phyloP scores from a whole-genome alignment of 2,113 vertebrate species.

The Eubucco bourcierii region DNA sequence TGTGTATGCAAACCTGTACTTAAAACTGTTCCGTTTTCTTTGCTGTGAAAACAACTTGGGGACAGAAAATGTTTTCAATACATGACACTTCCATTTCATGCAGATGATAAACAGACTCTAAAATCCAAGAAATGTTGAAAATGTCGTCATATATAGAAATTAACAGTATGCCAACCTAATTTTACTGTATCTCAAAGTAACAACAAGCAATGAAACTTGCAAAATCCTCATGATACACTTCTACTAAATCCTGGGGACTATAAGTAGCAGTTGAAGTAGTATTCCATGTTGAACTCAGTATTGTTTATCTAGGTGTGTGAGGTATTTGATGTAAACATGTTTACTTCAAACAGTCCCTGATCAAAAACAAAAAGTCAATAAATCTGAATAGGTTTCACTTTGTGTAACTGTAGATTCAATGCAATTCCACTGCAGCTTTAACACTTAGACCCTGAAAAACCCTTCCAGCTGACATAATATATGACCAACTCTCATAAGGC shows the following conservation, averaged over 20 bases:
- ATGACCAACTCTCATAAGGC: constrained; percentile 35
- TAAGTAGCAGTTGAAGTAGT: constrained; percentile 36
- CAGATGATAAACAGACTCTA: background rate
- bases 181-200: constrained; percentile 2
- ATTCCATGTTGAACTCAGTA: constrained; percentile 43
- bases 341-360: constrained; percentile 63
- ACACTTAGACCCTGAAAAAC: constrained; percentile 32
- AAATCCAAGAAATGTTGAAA: background rate
- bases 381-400: constrained; percentile 60
- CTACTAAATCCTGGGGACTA: constrained; percentile 31
- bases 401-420: constrained; percentile 42
- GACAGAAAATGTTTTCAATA: background rate
- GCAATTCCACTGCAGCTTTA: constrained; percentile 38
- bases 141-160: background rate
- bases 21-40: background rate
- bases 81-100: background rate
- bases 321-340: constrained; percentile 60
- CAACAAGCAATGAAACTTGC: constrained; percentile 1
- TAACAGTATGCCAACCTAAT: background rate
- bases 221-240: background rate
- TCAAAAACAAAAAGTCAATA: constrained; percentile 67
- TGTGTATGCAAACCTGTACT: background rate
- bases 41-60: background rate
- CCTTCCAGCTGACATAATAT: constrained; percentile 38
- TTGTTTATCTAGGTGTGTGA: constrained; percentile 60